Conservation (phyloP, 2,113 vertebrate genomes). For the Erpornis zantholeuca region DNA sequence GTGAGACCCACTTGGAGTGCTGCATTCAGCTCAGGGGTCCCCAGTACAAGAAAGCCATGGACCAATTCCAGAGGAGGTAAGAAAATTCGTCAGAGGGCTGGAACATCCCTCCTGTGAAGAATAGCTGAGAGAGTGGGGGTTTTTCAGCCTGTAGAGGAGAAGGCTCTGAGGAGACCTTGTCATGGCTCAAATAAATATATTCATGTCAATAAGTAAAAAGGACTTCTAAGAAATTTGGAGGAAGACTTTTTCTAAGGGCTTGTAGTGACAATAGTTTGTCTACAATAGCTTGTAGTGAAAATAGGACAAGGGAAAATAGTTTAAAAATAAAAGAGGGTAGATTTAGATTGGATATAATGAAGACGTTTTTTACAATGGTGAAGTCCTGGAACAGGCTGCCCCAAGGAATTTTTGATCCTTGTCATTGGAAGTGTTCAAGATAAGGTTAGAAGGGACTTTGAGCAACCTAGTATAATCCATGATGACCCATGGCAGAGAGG, state of each 20-base stretch:
- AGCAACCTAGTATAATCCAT: background rate
- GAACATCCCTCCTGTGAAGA: background rate
- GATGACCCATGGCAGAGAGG: no score
- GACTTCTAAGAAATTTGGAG: background rate
- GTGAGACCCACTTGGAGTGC: background rate
- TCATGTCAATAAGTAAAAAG: background rate
- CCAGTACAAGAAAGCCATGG: background rate
- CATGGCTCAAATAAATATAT: background rate
- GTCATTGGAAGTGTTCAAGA: background rate
- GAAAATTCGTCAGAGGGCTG: background rate
- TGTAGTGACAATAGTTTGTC: background rate
- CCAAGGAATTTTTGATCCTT: background rate
- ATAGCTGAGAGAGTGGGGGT: background rate
- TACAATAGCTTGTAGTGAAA: no score
- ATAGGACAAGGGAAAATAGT: background rate
- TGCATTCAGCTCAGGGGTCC: background rate
- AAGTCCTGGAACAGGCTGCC: background rate
- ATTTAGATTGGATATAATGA: background rate
- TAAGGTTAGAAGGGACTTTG: background rate
- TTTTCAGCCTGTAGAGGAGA: background rate
- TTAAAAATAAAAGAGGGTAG: background rate
- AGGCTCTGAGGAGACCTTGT: background rate
- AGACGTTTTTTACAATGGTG: background rate
- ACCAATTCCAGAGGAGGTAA: background rate
- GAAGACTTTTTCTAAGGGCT: background rate